Conservation (phyloP, 2,888 invertebrate genomes). For the Elegia similella region DNA sequence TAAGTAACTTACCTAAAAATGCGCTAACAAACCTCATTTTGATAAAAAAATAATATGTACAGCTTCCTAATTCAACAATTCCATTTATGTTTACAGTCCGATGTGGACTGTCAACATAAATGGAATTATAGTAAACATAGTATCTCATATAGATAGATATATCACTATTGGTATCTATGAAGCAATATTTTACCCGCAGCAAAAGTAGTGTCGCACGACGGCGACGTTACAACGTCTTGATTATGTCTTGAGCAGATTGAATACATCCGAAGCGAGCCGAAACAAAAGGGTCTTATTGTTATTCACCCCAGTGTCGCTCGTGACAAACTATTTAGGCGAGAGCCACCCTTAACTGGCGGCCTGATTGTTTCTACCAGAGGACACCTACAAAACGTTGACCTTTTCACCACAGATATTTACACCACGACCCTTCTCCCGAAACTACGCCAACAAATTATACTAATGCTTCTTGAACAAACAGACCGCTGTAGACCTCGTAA, state of each 20-base stretch:
- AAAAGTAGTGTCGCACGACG: conserved; percentile 40
- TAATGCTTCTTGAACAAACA: conserved; percentile 15
- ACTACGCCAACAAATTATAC: conserved; percentile 22
- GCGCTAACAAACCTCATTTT: too few species aligned
- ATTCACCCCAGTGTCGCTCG: conserved; percentile 68
- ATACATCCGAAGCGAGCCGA: conserved; percentile 60
- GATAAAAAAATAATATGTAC: too few species aligned
- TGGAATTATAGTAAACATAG: too few species aligned
- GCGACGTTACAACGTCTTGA: conserved; percentile 57
- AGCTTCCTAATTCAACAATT: background rate
- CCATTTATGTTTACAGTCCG: background rate
- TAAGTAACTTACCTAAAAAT: too few species aligned
- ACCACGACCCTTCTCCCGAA: conserved; percentile 20
- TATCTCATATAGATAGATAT: too few species aligned
- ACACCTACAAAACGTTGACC: conserved; percentile 34
- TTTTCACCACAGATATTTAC: conserved; percentile 27
- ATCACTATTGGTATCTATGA: background rate
- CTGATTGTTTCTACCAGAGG: conserved; percentile 55
- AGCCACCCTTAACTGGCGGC: conserved; percentile 44
- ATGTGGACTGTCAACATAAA: too few species aligned
- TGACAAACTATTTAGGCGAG: conserved; percentile 67
- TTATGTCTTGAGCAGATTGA: conserved; percentile 70
- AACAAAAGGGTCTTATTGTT: conserved; percentile 77
- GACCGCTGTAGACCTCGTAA: background rate
- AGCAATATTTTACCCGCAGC: conserved; percentile 25